Percentiles rank a stretch among this genome's conserved stretches.
These are phyloP conservation scores for Gastrophysa polygoni DNA, from an alignment of 2,888 invertebrate genomes.

Conservation along the genomic window DNA sequence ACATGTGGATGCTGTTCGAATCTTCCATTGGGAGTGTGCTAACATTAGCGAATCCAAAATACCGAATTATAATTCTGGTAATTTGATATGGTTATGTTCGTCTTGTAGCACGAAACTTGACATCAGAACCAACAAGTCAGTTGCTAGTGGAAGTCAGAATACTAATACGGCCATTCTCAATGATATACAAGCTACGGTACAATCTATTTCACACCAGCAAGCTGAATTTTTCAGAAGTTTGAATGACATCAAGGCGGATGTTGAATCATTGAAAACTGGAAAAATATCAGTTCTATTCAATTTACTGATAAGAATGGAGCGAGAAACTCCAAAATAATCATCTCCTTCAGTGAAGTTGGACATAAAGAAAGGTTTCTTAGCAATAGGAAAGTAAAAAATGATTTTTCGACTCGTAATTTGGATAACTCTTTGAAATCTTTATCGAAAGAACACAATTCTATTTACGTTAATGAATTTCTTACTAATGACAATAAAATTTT, in stretches of 20 bases:
- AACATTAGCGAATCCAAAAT: neutral
- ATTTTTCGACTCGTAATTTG: constrained; percentile 4
- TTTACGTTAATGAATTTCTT: constrained; percentile 3
- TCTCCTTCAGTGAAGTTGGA: neutral
- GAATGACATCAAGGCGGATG: neutral
- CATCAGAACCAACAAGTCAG: neutral
- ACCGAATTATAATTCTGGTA: constrained; percentile 3
- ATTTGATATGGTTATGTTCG: constrained; percentile 2
- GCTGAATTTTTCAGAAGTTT: constrained; percentile 1
- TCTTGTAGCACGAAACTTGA: neutral
- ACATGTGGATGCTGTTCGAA: constrained; percentile 1
- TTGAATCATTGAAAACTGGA: neutral
- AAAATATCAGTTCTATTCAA: neutral
- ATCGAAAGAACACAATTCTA: neutral
- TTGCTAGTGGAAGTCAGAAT: neutral
- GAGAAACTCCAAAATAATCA: neutral
- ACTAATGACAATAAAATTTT: neutral
- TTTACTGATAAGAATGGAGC: constrained; percentile 2
- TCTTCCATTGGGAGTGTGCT: neutral
- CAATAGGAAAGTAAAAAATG: neutral
- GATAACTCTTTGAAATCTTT: constrained; percentile 5
- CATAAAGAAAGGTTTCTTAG: neutral
- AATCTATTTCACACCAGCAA: constrained; percentile 4
- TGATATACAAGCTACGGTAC: neutral
- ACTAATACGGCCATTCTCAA: neutral